Conservation (phyloP, 2,888 invertebrate genomes). For the Lamellibrachia satsuma region DNA sequence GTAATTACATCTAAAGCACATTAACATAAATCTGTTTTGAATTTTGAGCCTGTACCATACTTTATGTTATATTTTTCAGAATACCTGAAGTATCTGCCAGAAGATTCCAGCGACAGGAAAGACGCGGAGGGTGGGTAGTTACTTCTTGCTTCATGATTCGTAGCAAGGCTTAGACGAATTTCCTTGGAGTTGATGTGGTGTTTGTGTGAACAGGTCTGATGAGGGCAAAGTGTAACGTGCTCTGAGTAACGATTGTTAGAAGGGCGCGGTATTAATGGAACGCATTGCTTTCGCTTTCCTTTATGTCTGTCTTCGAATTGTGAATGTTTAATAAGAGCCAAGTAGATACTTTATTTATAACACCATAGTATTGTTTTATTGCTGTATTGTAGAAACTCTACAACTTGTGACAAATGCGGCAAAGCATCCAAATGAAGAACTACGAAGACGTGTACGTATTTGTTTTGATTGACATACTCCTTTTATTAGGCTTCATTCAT, state of each 20-base stretch:
- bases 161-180: background rate
- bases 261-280: too few relatives aligned
- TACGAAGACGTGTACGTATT: conserved; percentile 70
- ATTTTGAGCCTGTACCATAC: background rate
- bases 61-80: conserved; percentile 55
- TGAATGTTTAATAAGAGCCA: background rate
- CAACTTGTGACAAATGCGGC: conserved; percentile 74
- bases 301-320: too few relatives aligned
- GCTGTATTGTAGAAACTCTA: conserved; percentile 65
- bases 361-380: background rate
- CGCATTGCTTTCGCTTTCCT: too few relatives aligned
- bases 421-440: conserved; percentile 75
- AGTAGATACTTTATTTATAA: background rate
- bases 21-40: background rate
- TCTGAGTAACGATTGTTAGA: too few relatives aligned
- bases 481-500: too few relatives aligned
- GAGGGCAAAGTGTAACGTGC: too few relatives aligned
- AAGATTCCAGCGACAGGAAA: conserved; percentile 67
- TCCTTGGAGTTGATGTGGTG: too few relatives aligned
- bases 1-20: background rate
- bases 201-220: too few relatives aligned
- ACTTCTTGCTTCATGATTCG: background rate
- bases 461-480: too few relatives aligned
- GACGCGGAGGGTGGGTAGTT: conserved; percentile 68
- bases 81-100: conserved; percentile 69